Base-by-base conservation (phyloP, 2,888 invertebrate species). In the Seira sanloemensis region DNA sequence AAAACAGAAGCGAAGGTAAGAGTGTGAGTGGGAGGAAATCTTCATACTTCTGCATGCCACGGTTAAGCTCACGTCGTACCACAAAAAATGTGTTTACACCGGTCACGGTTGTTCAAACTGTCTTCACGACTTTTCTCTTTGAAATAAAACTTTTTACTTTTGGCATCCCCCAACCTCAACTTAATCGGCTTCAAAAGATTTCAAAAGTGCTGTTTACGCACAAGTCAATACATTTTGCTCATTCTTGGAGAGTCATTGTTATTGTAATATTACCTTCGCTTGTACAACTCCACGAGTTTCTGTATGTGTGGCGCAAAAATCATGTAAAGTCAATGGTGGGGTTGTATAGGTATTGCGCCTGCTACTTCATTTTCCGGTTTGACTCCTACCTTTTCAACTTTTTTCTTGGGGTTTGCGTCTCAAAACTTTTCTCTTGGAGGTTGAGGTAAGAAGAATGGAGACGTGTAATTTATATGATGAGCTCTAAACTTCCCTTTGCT, bases 381-480 rank as follows among this genome's bases (percentile, higher is more conserved):
- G 5, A 37, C 37, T 37, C 12, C 37, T 37, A 4, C 12, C 37
- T n/a, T 37, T 37, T 37, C 5, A 37, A 37, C 37, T 37, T 37
- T 37, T 37, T 37, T 58, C n/a, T 58, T 58, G 12, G 37, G 12
- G 12, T 37, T 37, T 37, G 5, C 58, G 12, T 4, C 58, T 16
- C 5, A 4, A 23, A 24, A 82, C 82, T 82, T 82, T 76, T 76
- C 73, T 65, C 75, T 81, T 75, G 23, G 37, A 66, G 23, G 76
- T 71, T 24, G 76, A 71, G 71, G 76, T 76, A 66, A 71, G 71
- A 72, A 82, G 82, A 71, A 50, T 76, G 58, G 9, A 58, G 9
- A 58, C n/a, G 58, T 2, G 7, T 58, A 58, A 58, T 58, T 58
- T 58, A 58, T 58, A 58, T 58, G 37, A 37, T 37, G 18, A 58